Evolutionary conservation across 2,888 invertebrate genomes (phyloP).

Genomic region (Pachydiplax longipennis): DNA sequence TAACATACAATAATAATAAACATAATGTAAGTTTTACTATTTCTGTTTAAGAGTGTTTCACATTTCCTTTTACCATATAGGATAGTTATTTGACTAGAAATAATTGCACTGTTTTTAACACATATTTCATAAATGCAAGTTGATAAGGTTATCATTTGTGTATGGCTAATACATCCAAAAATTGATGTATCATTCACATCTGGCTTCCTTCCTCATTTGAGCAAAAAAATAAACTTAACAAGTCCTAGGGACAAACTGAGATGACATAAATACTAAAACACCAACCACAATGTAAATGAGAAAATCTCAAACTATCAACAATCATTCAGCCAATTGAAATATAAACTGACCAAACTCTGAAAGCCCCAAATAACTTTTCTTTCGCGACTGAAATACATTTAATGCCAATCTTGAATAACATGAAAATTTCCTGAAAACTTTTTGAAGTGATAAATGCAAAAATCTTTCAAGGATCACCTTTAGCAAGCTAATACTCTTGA

Average conservation of each 20-base stretch:
- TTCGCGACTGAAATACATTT: background rate
- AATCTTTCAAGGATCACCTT: background rate
- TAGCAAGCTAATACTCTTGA: background rate
- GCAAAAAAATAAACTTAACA: background rate
- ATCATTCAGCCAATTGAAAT: background rate
- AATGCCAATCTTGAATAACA: background rate
- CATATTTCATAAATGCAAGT: slow-evolving; percentile 10
- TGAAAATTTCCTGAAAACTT: background rate
- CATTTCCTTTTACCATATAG: background rate
- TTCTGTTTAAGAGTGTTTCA: background rate
- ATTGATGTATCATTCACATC: slow-evolving; percentile 9
- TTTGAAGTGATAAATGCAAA: background rate
- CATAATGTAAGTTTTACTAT: background rate
- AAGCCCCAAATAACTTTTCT: background rate
- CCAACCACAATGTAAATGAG: too few species aligned
- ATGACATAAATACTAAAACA: too few species aligned
- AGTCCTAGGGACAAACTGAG: too few species aligned
- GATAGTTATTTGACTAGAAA: slow-evolving; percentile 6
- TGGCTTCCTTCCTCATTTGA: background rate
- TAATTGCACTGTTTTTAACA: slow-evolving; percentile 18
- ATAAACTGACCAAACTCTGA: background rate
- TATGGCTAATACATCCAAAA: background rate
- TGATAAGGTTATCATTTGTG: slow-evolving; percentile 3
- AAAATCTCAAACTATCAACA: too few species aligned
- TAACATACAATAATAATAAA: background rate